phyloP scores from a whole-genome alignment of 2,888 invertebrate species.

The Thymelicus lineola region DNA sequence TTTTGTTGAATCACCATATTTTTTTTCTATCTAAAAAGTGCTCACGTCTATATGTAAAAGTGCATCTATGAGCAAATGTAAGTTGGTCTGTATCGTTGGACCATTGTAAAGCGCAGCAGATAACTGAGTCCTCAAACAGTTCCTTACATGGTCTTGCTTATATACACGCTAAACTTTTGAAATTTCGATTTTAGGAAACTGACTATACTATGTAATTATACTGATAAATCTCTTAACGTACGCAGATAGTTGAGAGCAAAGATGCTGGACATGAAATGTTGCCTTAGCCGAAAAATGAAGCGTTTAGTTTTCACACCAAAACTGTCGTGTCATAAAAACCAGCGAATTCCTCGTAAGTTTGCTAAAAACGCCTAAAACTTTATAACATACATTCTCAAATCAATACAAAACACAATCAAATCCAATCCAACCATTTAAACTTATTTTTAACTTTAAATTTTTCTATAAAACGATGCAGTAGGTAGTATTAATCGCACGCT shows the following conservation, averaged over 20 bases:
- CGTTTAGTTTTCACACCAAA: conserved; percentile 68
- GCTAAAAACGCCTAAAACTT: conserved; percentile 6
- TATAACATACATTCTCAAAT: neutral
- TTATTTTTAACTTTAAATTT: conserved; percentile 22
- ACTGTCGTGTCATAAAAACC: conserved; percentile 31
- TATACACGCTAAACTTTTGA: conserved; percentile 44
- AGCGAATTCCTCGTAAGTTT: neutral
- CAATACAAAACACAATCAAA: conserved; percentile 8
- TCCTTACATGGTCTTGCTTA: conserved; percentile 38
- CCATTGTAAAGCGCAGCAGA: conserved; percentile 66
- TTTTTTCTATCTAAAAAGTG: conserved; percentile 71
- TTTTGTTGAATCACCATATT: conserved; percentile 42
- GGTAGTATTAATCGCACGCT: neutral
- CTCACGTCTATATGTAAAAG: conserved; percentile 67
- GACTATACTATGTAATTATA: conserved; percentile 52
- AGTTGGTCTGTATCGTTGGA: conserved; percentile 68
- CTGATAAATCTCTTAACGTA: conserved; percentile 45
- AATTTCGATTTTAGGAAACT: conserved; percentile 42
- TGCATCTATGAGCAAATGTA: conserved; percentile 79
- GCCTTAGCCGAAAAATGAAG: conserved; percentile 58
- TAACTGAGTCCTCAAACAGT: conserved; percentile 33
- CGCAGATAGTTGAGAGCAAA: conserved; percentile 58
- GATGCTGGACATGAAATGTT: conserved; percentile 56
- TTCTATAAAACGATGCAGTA: conserved; percentile 13
- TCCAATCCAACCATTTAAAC: conserved; percentile 2